These are phyloP conservation scores for Dynastes hyllus DNA, from an alignment of 2,888 invertebrate genomes.

Conservation along the genomic window DNA sequence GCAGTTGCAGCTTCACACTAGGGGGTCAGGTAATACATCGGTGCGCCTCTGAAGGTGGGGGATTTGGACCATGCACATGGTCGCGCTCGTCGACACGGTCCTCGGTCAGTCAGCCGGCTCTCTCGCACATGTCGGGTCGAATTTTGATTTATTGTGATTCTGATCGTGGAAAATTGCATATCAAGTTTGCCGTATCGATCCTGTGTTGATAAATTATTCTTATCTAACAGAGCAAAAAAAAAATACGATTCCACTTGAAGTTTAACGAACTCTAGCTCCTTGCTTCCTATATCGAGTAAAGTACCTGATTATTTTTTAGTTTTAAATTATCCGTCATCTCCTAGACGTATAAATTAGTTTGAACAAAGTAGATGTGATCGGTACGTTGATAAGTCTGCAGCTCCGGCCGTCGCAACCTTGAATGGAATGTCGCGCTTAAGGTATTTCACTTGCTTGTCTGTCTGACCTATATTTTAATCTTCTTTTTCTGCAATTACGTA, in stretches of 20 bases:
- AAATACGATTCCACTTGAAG: neutral
- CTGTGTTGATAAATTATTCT: neutral
- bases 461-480: constrained; percentile 24
- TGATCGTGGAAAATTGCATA: constrained; percentile 5
- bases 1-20: constrained; percentile 43
- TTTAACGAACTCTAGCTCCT: constrained; percentile 10
- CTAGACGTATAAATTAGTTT: too few relatives aligned
- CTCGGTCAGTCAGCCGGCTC: constrained; percentile 48
- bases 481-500: neutral
- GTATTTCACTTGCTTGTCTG: constrained; percentile 33
- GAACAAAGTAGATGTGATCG: too few relatives aligned
- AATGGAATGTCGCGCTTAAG: constrained; percentile 44
- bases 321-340: too few relatives aligned
- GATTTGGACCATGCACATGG: constrained; percentile 44
- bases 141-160: constrained; percentile 37
- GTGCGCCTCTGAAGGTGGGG: constrained; percentile 39
- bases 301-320: too few relatives aligned
- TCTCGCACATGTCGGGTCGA: constrained; percentile 37
- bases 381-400: neutral
- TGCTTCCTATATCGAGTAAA: too few relatives aligned
- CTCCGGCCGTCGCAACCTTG: constrained; percentile 36
- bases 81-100: constrained; percentile 24
- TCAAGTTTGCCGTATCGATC: neutral
- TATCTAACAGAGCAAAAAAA: neutral
- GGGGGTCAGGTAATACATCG: constrained; percentile 41